Base-by-base conservation (phyloP, 1,140 invertebrate genomes). In the Thalassaphorura encarpata region DNA sequence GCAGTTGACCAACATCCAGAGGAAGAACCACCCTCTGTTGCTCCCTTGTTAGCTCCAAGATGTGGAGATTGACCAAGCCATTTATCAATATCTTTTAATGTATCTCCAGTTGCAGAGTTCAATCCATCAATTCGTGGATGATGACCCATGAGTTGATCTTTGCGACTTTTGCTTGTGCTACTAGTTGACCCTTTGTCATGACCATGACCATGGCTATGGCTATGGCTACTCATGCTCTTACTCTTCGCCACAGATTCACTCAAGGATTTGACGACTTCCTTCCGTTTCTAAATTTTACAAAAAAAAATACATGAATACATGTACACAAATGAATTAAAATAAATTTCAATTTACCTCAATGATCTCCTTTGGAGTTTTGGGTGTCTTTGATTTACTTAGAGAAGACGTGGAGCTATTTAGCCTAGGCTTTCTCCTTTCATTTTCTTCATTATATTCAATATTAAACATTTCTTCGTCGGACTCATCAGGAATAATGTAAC, bases 21-120 rank as follows among this genome's bases (percentile, higher is more conserved):
- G n/a, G n/a, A n/a, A n/a, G n/a, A n/a, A n/a, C n/a, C n/a, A n/a
- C n/a, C n/a, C n/a, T n/a, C n/a, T n/a, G n/a, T n/a, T n/a, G n/a
- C n/a, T n/a, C n/a, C n/a, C n/a, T n/a, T n/a, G n/a, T n/a, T n/a
- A n/a, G n/a, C n/a, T n/a, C n/a, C n/a, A n/a, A n/a, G n/a, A n/a
- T n/a, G n/a, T n/a, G 87, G 86, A 2, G 85, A 81, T 62, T 89
- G 85, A 67, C 89, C 85, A 41, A 91, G 70, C 85, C 85, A 89
- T 67, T 87, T 87, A 66, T 85, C 89, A 23, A 90, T 87, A 68
- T 89, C 87, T 77, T 80, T 66, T 3, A 68, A 61, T 23, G 49
- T 60, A 40, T 63, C 61, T 31, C 54, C 57, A 0, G 61, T 54
- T 0, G 56, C 56, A 1, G 53, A 39, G 61, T 40, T n/a, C 33